These are phyloP conservation scores for Macrophya annulata DNA, from an alignment of 2,888 invertebrate genomes.

Conservation along the genomic window DNA sequence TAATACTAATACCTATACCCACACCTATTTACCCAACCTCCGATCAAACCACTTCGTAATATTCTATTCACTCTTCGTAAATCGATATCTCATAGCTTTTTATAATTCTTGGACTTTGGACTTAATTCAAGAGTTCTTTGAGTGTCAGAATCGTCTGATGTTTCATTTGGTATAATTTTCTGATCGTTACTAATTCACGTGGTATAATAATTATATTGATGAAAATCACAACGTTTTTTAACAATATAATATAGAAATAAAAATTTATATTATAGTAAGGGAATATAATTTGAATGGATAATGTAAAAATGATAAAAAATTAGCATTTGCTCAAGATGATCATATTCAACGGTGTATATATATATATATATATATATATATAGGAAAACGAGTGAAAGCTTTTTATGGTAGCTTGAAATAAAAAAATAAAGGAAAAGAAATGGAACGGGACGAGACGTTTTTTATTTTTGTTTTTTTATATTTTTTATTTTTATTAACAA, in stretches of 20 bases:
- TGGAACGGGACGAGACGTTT: neutral
- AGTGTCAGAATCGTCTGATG: too few species aligned
- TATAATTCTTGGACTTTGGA: too few species aligned
- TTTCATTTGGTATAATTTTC: too few species aligned
- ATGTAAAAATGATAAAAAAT: conserved; percentile 10
- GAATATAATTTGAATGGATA: conserved; percentile 18
- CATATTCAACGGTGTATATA: neutral
- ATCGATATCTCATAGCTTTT: neutral
- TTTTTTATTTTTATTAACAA: conserved; percentile 21
- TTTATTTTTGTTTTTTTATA: neutral
- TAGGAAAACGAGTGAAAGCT: conserved; percentile 19
- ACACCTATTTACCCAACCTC: neutral
- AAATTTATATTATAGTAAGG: neutral
- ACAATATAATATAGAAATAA: too few species aligned
- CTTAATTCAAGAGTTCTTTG: too few species aligned
- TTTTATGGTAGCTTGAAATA: conserved; percentile 12
- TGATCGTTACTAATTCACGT: too few species aligned
- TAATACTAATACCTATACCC: neutral
- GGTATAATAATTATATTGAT: neutral
- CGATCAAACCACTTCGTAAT: too few species aligned
- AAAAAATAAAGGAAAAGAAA: neutral
- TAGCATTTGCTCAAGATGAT: neutral
- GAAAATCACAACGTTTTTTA: neutral
- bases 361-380: too few species aligned
- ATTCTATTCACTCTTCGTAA: neutral